Evolutionary conservation across 2,888 invertebrate species (phyloP).

Genomic region (Brachyptera risi): DNA sequence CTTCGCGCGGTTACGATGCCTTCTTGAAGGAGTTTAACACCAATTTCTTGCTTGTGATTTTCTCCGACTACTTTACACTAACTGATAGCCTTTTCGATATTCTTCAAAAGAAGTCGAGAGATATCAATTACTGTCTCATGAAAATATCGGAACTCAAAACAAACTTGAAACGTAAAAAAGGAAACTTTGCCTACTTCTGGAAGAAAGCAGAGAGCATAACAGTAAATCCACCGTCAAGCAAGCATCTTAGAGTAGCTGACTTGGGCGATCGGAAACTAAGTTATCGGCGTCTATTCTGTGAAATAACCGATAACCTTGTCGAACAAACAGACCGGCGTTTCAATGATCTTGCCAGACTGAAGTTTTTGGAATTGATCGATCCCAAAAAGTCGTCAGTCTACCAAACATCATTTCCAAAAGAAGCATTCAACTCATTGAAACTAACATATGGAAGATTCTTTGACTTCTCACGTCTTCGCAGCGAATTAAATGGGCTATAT

Average conservation of each 20-base stretch:
- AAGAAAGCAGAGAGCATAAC: neutral
- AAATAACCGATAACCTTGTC: constrained; percentile 4
- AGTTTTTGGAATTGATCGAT: neutral
- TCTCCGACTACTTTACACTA: neutral
- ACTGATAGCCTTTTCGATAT: neutral
- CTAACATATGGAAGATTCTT: neutral
- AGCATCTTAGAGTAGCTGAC: neutral
- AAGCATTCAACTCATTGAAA: neutral
- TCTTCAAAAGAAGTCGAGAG: neutral
- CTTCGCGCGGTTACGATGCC: neutral
- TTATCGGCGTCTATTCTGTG: constrained; percentile 1
- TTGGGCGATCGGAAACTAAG: neutral
- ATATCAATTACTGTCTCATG: neutral
- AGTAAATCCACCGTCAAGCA: neutral
- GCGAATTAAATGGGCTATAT: neutral
- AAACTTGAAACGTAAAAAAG: neutral
- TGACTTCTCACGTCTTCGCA: neutral
- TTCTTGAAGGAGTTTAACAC: neutral
- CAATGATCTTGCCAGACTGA: neutral
- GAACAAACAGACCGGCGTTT: neutral
- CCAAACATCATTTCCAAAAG: neutral
- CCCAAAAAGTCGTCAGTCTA: neutral
- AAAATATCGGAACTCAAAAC: neutral
- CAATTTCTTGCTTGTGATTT: neutral
- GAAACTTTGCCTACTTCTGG: neutral